Base-by-base conservation (phyloP, 2,113 vertebrate species). In the Variabilichromis moorii region DNA sequence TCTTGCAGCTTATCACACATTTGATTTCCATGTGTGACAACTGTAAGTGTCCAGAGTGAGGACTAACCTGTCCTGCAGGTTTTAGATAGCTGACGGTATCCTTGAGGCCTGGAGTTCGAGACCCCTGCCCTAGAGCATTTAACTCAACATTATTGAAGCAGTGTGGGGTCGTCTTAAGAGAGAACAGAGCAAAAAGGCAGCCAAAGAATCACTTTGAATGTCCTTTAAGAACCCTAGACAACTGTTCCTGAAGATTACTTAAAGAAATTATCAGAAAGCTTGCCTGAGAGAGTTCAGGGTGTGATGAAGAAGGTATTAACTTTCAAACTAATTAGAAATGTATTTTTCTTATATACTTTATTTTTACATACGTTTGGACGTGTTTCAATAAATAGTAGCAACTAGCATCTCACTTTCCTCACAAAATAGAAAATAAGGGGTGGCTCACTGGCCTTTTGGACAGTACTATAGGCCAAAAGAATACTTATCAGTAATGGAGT, bases 81-180 rank as follows among this genome's bases (percentile, higher is more conserved):
- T 57, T 57, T 26, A 14, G 24, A 3, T 1, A 54, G 10, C 53
- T 24, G 53, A 54, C n/a, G 0, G 10, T 54, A 54, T 54, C 26
- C 57, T 59, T 31, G 26, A 59, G 57, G 57, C 26, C 57, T 59
- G 55, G 14, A 59, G 55, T 59, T 59, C 3, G 8, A 28, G 24
- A 28, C 26, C 5, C 26, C 3, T 59, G 0, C 24, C 24, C 57
- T 35, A 63, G 31, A 35, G 31, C 1, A 35, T 7, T 3, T 0
- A 63, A 4, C 59, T 63, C 17, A 63, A 63, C 59, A 35, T 35
- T 63, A n/a, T 0, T 63, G 59, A 63, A 63, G 59, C 31, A 63
- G 59, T 35, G 31, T 63, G 31, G 59, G 59, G 28, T 63, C 9
- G 0, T 12, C 31, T 63, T 35, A 63, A 35, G 17, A 63, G 59